phyloP scores from a whole-genome alignment of 2,113 vertebrate species.

The Rhipidura dahli region DNA sequence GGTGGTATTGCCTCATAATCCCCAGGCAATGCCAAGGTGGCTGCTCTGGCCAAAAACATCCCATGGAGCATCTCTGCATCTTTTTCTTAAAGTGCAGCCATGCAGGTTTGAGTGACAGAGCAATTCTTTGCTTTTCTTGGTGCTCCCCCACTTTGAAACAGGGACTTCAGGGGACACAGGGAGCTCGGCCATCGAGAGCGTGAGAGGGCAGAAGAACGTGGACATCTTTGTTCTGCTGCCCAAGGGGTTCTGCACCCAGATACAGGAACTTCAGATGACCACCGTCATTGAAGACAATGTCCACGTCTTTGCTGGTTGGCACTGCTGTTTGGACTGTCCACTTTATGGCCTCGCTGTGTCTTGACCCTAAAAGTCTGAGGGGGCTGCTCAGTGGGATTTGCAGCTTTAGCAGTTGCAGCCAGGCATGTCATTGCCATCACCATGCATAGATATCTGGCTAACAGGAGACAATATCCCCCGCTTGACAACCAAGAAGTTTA shows the following conservation, averaged over 20 bases:
- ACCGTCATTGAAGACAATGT: slow-evolving; percentile 86
- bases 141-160: slow-evolving; percentile 42
- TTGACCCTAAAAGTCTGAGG: neutral
- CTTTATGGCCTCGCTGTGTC: neutral
- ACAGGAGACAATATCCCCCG: neutral
- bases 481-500: neutral
- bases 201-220: slow-evolving; percentile 77
- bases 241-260: slow-evolving; percentile 77
- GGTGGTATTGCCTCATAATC: neutral
- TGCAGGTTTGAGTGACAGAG: accelerated
- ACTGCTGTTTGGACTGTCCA: neutral
- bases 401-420: neutral
- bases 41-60: neutral
- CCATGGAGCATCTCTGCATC: neutral
- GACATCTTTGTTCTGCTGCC: slow-evolving; percentile 88
- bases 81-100: neutral
- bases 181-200: slow-evolving; percentile 86
- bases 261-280: slow-evolving; percentile 93
- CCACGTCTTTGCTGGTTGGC: slow-evolving; percentile 86
- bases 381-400: neutral
- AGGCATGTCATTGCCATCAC: accelerated
- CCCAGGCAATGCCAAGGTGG: neutral
- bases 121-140: neutral
- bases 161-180: slow-evolving; percentile 95
- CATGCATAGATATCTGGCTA: neutral